Conservation (phyloP, 2,888 invertebrate genomes). For the Epinotia brunnichana region DNA sequence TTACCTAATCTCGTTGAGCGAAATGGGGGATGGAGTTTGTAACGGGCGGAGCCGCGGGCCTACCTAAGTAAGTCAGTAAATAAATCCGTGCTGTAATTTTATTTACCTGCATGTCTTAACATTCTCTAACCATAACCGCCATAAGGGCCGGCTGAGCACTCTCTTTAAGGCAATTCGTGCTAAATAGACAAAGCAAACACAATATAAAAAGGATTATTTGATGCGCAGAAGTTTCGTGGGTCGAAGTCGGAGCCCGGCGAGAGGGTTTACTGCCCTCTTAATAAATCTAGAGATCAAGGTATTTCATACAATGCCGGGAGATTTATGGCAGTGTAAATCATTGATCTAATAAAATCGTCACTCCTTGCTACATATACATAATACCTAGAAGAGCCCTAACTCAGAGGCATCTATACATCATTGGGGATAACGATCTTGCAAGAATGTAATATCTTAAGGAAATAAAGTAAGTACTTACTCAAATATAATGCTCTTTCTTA, state of each 20-base stretch:
- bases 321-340: constrained; percentile 41
- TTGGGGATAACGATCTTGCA: constrained; percentile 9
- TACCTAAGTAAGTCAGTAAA: no score
- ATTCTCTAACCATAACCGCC: constrained; percentile 1
- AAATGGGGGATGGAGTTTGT: no score
- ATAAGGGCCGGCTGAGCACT: background rate
- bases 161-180: constrained; percentile 10
- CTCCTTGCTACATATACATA: constrained; percentile 16
- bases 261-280: constrained; percentile 32
- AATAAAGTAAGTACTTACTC: background rate
- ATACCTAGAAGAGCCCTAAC: constrained; percentile 2
- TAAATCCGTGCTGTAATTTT: no score
- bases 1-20: no score
- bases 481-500: background rate
- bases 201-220: constrained; percentile 38
- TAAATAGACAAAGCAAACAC: constrained; percentile 36
- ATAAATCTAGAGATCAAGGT: constrained; percentile 43
- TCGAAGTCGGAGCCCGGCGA: constrained; percentile 15
- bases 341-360: constrained; percentile 37
- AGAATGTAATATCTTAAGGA: constrained; percentile 20
- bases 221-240: constrained; percentile 36
- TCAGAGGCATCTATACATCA: constrained; percentile 24
- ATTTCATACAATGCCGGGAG: constrained; percentile 40
- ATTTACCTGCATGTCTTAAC: background rate
- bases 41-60: no score